Conservation (phyloP, 2,888 invertebrate species). For the Chesias legatella region DNA sequence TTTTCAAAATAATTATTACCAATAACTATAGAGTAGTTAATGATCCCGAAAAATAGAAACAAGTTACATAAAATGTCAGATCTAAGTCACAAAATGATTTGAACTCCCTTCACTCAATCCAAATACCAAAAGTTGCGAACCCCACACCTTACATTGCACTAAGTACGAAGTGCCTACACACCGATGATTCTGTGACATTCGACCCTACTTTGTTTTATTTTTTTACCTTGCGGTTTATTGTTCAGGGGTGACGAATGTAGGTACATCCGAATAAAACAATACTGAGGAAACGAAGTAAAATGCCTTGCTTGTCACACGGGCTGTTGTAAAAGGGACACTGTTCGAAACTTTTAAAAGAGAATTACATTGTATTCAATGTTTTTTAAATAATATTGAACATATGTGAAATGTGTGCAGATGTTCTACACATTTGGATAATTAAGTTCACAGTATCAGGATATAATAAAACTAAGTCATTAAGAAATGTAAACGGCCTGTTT, state of each 20-base stretch:
- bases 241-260: constrained; percentile 43
- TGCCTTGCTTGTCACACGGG: constrained; percentile 12
- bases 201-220: constrained; percentile 57
- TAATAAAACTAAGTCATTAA: too few relatives aligned
- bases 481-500: too few relatives aligned
- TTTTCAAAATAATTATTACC: too few relatives aligned
- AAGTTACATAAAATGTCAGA: not conserved
- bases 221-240: constrained; percentile 53
- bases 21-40: too few relatives aligned
- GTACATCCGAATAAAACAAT: constrained; percentile 29
- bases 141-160: constrained; percentile 37
- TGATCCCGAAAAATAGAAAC: not conserved
- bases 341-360: constrained; percentile 6
- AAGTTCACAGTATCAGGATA: too few relatives aligned
- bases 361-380: not conserved
- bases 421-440: too few relatives aligned
- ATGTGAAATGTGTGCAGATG: not conserved
- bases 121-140: constrained; percentile 21
- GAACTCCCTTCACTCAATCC: too few relatives aligned
- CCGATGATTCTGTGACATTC: constrained; percentile 51
- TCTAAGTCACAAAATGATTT: not conserved
- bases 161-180: constrained; percentile 40
- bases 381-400: constrained; percentile 1
- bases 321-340: constrained; percentile 7
- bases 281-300: constrained; percentile 23